A percentile compares a stretch with the other conserved stretches of the same genome.
Evolutionary conservation across 2,113 vertebrate genomes (phyloP).

Genomic region (Myocastor coypus): DNA sequence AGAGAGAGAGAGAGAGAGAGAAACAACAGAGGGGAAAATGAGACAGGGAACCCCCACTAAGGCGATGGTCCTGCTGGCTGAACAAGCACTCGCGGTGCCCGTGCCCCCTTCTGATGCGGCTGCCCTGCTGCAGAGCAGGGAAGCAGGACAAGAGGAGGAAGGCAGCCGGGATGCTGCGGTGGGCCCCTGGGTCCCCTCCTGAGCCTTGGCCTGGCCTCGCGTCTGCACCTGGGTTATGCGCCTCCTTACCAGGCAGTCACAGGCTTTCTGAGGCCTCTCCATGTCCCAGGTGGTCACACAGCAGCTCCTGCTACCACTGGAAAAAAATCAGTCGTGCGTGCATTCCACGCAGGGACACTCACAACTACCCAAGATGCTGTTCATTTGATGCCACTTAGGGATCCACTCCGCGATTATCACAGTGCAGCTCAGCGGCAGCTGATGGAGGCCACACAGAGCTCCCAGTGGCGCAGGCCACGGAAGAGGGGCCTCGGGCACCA

Average conservation of each 20-base stretch:
- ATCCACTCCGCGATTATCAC: not conserved
- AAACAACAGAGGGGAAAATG: not conserved
- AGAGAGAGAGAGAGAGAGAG: not conserved
- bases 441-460: not conserved
- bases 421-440: not conserved
- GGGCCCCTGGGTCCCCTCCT: not conserved
- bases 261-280: conserved; percentile 27
- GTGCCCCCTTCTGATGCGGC: not conserved
- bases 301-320: not conserved
- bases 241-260: not conserved
- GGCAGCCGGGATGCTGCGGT: not conserved
- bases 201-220: not conserved
- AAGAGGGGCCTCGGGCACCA: conserved; percentile 17
- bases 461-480: not conserved
- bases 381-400: not conserved
- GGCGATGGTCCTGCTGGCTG: not conserved
- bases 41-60: not conserved
- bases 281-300: not conserved
- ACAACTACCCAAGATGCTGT: conserved; percentile 39
- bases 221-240: too few species aligned
- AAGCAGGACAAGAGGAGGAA: not conserved
- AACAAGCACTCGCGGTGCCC: too few species aligned
- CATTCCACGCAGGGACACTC: not conserved
- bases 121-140: not conserved
- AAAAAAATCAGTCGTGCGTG: conserved; percentile 28